These are phyloP conservation scores for Tuta absoluta DNA, from an alignment of 2,888 invertebrate species.

Conservation along the genomic window DNA sequence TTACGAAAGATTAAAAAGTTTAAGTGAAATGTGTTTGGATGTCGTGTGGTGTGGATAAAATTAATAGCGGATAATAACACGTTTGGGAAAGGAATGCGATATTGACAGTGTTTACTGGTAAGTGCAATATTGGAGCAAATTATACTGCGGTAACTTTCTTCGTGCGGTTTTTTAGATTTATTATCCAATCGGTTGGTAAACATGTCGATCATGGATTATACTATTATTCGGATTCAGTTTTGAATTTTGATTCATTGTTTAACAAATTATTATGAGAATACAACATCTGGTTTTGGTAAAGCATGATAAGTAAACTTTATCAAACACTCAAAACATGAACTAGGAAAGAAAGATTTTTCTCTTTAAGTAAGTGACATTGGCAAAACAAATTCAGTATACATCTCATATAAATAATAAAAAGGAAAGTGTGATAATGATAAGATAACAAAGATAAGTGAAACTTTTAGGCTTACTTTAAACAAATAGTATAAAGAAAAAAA, in stretches of 20 bases:
- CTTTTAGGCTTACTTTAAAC: too few relatives aligned
- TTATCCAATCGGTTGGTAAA: constrained; percentile 18
- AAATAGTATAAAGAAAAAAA: too few relatives aligned
- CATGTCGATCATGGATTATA: constrained; percentile 10
- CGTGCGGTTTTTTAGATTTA: constrained; percentile 33
- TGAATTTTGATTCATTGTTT: not conserved
- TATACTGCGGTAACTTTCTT: constrained; percentile 35
- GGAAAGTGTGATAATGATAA: constrained; percentile 8
- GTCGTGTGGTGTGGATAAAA: constrained; percentile 27
- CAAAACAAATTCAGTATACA: too few relatives aligned
- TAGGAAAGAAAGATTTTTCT: too few relatives aligned
- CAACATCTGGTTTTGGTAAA: too few relatives aligned
- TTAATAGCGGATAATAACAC: constrained; percentile 22
- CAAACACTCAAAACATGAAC: not conserved
- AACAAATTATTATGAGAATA: not conserved
- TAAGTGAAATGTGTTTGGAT: constrained; percentile 26
- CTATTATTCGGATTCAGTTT: not conserved
- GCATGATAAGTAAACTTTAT: too few relatives aligned
- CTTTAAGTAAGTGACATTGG: too few relatives aligned
- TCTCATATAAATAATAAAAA: not conserved
- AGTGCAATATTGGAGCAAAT: constrained; percentile 21
- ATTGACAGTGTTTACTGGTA: constrained; percentile 30
- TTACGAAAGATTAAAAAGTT: constrained; percentile 18
- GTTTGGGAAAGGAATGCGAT: constrained; percentile 31
- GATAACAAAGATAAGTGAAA: too few relatives aligned